phyloP scores from a whole-genome alignment of 2,113 vertebrate genomes.

The Elephas maximus region DNA sequence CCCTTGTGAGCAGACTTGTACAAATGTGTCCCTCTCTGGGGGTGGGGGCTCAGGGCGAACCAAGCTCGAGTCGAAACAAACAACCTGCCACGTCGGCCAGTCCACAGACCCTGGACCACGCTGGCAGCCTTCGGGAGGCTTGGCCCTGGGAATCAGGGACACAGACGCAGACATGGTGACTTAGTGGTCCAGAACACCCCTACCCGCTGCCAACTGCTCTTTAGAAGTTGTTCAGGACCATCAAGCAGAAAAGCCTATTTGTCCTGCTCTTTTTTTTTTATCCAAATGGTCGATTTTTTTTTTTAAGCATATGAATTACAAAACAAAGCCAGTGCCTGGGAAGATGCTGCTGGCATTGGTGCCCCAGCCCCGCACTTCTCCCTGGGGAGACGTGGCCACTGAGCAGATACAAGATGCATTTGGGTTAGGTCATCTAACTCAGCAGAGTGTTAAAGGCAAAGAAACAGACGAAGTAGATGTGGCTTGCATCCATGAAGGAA shows the following conservation, averaged over 20 bases:
- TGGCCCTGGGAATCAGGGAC: background rate
- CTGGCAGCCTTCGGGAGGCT: background rate
- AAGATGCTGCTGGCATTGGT: accelerated
- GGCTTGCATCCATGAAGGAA: background rate
- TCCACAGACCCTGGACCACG: background rate
- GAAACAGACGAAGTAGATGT: accelerated
- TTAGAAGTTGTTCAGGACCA: background rate
- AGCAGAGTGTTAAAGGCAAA: background rate
- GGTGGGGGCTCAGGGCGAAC: background rate
- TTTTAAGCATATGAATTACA: too few species aligned
- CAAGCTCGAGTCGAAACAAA: background rate
- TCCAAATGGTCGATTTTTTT: background rate
- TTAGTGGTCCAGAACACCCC: accelerated
- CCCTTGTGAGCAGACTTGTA: background rate
- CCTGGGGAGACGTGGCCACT: background rate
- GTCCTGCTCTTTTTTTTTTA: background rate
- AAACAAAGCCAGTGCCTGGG: background rate
- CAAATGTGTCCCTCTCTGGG: background rate
- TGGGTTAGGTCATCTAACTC: background rate
- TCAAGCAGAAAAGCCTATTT: background rate
- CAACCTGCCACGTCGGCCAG: background rate
- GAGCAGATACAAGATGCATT: background rate
- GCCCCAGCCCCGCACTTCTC: background rate
- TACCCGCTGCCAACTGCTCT: background rate
- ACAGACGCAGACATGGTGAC: background rate